Percentiles rank a stretch among this genome's conserved stretches.
These are phyloP conservation scores for Noturus placidus DNA, from an alignment of 2,113 vertebrate genomes.

Conservation along the genomic window DNA sequence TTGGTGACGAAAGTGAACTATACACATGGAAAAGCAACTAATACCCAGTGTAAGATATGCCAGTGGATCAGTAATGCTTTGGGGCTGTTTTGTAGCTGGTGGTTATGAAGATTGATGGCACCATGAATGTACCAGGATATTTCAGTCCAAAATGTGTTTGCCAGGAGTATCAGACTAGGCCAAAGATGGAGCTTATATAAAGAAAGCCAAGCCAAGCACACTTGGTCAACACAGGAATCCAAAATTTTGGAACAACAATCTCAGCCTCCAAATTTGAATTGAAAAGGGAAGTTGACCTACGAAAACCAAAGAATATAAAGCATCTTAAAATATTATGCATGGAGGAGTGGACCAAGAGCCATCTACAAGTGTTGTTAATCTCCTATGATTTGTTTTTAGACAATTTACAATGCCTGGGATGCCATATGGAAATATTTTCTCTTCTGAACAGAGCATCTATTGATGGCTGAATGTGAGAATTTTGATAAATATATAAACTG, in stretches of 20 bases:
- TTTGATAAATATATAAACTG: background rate
- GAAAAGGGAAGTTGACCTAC: background rate
- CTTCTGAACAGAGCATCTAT: background rate
- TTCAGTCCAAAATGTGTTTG: background rate
- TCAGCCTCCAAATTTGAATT: background rate
- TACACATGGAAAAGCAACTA: background rate
- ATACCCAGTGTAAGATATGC: background rate
- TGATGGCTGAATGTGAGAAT: background rate
- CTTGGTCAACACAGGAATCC: background rate
- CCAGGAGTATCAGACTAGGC: background rate
- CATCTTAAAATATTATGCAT: background rate
- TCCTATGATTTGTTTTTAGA: background rate
- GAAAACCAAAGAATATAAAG: background rate
- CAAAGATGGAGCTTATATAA: background rate
- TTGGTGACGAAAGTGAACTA: background rate
- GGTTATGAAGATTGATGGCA: background rate
- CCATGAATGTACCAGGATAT: background rate
- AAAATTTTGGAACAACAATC: background rate
- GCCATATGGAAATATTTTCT: background rate
- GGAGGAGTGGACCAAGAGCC: background rate
- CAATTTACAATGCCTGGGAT: background rate
- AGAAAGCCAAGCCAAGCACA: background rate
- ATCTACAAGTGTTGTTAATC: background rate
- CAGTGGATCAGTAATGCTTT: background rate
- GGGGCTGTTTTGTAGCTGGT: background rate